Evolutionary conservation across 2,797 vertebrate species (phyloP).

Genomic region (Tadarida brasiliensis): DNA sequence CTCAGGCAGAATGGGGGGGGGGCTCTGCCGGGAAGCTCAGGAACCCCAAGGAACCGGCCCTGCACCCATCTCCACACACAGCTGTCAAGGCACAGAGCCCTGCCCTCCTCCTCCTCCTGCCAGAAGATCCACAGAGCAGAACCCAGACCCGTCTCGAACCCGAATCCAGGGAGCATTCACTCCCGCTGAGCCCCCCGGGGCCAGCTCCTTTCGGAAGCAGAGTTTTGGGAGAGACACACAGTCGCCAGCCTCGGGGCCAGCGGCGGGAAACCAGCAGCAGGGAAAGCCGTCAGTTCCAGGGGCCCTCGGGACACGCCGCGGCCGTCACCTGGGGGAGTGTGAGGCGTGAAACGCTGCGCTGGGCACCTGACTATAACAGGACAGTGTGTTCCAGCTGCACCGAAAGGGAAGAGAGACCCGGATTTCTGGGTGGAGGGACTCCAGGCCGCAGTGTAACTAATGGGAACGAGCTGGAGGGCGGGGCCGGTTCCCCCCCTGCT

Average conservation of each 20-base stretch:
- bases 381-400: too few relatives aligned
- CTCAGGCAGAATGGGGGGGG: neutral
- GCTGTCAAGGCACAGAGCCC: neutral
- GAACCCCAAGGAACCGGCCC: neutral
- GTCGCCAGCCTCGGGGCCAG: rapidly evolving
- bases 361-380: too few relatives aligned
- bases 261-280: too few relatives aligned
- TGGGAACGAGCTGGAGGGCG: too few relatives aligned
- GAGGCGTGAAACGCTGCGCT: too few relatives aligned
- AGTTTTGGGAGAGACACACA: neutral
- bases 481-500: too few relatives aligned
- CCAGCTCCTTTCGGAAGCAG: neutral
- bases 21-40: neutral
- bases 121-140: neutral
- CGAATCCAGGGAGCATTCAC: neutral
- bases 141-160: neutral
- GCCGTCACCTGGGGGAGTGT: too few relatives aligned
- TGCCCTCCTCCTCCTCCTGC: neutral
- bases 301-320: too few relatives aligned
- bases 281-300: neutral
- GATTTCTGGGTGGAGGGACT: too few relatives aligned
- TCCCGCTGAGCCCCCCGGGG: neutral
- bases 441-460: too few relatives aligned
- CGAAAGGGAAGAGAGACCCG: too few relatives aligned
- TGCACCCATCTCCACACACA: too few relatives aligned